Evolutionary conservation across 2,888 invertebrate species (phyloP).

Genomic region (Hypercompe scribonia): DNA sequence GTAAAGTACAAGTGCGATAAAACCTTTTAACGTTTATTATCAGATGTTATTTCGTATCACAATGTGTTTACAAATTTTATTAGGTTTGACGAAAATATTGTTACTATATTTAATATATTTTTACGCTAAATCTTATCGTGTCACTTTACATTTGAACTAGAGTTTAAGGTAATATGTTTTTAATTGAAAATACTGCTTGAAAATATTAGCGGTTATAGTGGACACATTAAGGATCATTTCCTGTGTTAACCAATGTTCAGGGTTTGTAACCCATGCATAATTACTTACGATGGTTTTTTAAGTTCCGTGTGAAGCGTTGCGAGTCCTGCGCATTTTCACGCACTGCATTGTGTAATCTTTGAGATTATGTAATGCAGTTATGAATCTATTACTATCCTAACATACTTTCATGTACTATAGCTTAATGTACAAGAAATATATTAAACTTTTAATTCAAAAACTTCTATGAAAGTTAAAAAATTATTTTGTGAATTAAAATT

Average conservation of each 20-base stretch:
- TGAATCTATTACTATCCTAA: too few species aligned
- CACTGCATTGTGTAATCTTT: too few species aligned
- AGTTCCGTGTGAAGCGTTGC: background rate
- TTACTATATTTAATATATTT: background rate
- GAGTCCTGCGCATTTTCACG: background rate
- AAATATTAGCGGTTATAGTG: background rate
- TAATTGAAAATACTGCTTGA: background rate
- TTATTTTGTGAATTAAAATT: too few species aligned
- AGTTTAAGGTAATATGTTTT: background rate
- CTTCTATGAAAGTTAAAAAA: too few species aligned
- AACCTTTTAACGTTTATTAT: slow-evolving; percentile 24
- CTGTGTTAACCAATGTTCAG: background rate
- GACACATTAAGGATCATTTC: background rate
- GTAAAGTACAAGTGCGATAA: slow-evolving; percentile 23
- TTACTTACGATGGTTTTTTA: too few species aligned
- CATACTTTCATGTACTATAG: too few species aligned
- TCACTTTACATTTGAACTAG: slow-evolving; percentile 6
- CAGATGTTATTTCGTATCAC: slow-evolving; percentile 22
- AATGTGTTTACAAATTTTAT: slow-evolving; percentile 24
- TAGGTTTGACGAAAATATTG: slow-evolving; percentile 12
- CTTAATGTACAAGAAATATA: too few species aligned
- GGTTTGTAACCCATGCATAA: background rate
- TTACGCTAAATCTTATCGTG: slow-evolving; percentile 6
- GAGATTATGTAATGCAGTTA: too few species aligned
- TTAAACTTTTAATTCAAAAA: too few species aligned